Evolutionary conservation across 2,797 vertebrate genomes (phyloP), one percentile per base, ranked within the genome.

Genomic region (Rachycentron canadum): DNA sequence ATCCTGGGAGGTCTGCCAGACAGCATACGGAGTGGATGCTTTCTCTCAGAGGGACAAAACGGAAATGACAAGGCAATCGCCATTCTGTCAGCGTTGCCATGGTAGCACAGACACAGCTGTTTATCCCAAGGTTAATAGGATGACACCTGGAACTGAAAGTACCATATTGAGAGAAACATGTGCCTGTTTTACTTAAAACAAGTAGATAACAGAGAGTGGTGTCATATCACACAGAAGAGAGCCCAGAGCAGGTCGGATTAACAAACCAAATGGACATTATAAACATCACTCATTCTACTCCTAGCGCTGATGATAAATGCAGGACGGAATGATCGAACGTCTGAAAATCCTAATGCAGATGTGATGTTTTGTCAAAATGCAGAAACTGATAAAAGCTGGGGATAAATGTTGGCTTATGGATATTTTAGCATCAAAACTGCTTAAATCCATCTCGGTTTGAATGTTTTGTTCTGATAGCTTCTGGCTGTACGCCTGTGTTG

Each of bases 41-140:
- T 93, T 93, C 90, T 82, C 90, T 91, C 78, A 34, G 57, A 88
- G 89, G 91, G 93, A 94, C 92, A 94, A 95, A 95, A 93, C 89
- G 91, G 92, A 95, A 95, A 95, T 95, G 95, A 95, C 94, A 95
- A 94, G 94, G 91, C 93, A 95, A 95, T 95, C 88, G 91, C 93
- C 91, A 89, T 92, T 92, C 93, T 93, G 93, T 94, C 95, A 92
- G 93, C 88, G 91, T 94, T 88, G 87, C 93, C 92, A 91, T 94
- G 92, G 92, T 89, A 94, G 92, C 92, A 79, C 82, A 88, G 86
- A 81, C 92, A 83, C 68, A 90, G 90, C 93, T 95, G 93, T 95
- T 94, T 94, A 93, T 95, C 92, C 91, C 91, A 94, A 95, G 94
- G 94, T 96, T 96, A 96, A 95, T 95, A 90, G 93, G 93, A 94